phyloP scores from a whole-genome alignment of 2,797 vertebrate genomes.

The Petrocephalus sullivani region DNA sequence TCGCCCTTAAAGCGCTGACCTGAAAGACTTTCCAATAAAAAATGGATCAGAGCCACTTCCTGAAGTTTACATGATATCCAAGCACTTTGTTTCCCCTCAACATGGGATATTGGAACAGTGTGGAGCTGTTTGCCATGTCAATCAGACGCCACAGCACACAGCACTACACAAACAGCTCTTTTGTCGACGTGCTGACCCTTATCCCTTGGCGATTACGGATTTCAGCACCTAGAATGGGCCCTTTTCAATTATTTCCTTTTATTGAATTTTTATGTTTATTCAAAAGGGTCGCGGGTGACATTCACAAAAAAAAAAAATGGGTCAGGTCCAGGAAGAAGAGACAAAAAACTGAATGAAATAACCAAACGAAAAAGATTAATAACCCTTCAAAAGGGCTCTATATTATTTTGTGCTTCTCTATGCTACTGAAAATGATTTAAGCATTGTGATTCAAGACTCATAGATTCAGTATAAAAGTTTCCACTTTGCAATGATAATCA shows the following conservation, averaged over 20 bases:
- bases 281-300: background rate
- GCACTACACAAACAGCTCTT: slow-evolving; percentile 49
- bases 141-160: slow-evolving; percentile 55
- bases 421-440: background rate
- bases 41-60: slow-evolving; percentile 48
- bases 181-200: slow-evolving; percentile 32
- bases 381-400: background rate
- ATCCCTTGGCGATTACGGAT: slow-evolving; percentile 49
- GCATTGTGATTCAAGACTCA: background rate
- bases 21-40: slow-evolving; percentile 50
- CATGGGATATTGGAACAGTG: slow-evolving; percentile 48
- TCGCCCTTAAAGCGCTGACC: slow-evolving; percentile 33
- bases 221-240: slow-evolving; percentile 44
- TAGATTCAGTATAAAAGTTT: background rate
- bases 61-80: slow-evolving; percentile 39
- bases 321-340: slow-evolving; percentile 1
- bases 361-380: background rate
- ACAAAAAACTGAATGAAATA: background rate
- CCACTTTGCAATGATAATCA: background rate
- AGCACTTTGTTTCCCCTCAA: slow-evolving; percentile 36
- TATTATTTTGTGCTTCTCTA: background rate
- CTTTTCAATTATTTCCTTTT: slow-evolving; percentile 8
- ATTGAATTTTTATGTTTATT: slow-evolving; percentile 22
- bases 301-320: background rate
- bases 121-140: slow-evolving; percentile 58